Base-by-base conservation (phyloP, 2,888 invertebrate genomes). In the Dyspetes luteomarginatus region DNA sequence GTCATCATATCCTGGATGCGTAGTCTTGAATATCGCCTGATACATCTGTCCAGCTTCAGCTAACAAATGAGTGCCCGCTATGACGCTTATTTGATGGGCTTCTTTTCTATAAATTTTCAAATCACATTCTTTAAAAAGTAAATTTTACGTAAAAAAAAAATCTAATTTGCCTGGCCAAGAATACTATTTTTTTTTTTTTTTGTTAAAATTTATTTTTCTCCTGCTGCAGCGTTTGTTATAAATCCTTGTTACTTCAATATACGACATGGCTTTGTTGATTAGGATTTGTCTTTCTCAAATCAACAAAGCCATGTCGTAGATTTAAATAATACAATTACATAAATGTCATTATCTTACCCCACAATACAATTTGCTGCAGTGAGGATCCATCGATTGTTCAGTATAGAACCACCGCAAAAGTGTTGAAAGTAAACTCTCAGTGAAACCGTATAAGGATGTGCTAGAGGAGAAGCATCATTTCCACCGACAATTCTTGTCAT, bases 361-460 rank as follows among this genome's bases (percentile, higher is more conserved):
- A 12, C 9, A 36, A 79, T 22, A 30, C 80, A 80, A 7, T 75
- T 71, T 9, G 58, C 80, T 1, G 80, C 60, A 5, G 94, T 94
- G 0, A 94, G 85, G 19, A 94, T 92, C 1, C 93, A 93, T 12
- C 93, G 87, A 0, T 93, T 92, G 24, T 93, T 93, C 5, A 94
- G 88, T 2, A 94, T 91, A 0, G 94, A 94, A 0, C 94, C 94
- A 0, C 94, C 94, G 78, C 94, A 94, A 86, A 93, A 93, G 78
- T 94, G 94, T 15, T 91, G 12, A 92, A 91, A 1, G 93, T 72
- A 62, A 41, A 30, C 48, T 58, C 88, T 91, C 0, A 94, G 85
- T 0, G 94, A 94, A 0, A 94, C 94, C 84, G 91, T 91, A 87
- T 94, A 94, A 0, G 94, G 94, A 2, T 92, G 92, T 0, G 93